phyloP scores from a whole-genome alignment of 2,113 vertebrate genomes.

The Carollia perspicillata region DNA sequence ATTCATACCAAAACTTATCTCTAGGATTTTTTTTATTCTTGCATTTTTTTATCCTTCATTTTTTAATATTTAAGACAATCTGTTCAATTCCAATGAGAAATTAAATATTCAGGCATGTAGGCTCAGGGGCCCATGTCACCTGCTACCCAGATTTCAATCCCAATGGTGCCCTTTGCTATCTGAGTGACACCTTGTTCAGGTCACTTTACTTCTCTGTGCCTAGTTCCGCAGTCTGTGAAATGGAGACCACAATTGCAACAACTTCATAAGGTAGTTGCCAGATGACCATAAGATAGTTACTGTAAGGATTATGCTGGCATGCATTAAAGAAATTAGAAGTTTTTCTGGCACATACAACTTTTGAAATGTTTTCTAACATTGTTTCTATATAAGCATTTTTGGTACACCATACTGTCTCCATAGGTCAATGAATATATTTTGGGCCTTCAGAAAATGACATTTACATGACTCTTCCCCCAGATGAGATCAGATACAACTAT shows the following conservation, averaged over 20 bases:
- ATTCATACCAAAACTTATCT: background rate
- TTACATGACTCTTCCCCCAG: background rate
- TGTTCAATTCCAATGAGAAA: background rate
- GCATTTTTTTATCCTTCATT: background rate
- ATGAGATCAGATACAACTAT: background rate
- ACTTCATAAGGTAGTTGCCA: background rate
- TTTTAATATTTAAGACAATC: background rate
- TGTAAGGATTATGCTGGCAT: background rate
- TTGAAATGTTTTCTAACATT: background rate
- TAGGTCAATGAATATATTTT: background rate
- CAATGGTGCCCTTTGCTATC: background rate
- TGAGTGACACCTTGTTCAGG: background rate
- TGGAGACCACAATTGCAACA: background rate
- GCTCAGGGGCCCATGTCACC: background rate
- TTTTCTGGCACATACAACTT: background rate
- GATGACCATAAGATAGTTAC: background rate
- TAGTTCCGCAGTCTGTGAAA: background rate
- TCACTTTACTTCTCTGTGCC: background rate
- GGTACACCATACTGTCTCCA: background rate
- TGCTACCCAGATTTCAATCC: background rate
- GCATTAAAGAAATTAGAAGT: background rate
- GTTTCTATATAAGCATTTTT: background rate
- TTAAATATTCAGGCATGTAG: background rate
- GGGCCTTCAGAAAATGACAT: background rate
- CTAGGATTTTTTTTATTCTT: background rate